A percentile compares a stretch with the other conserved stretches of the same genome.
Evolutionary conservation across 2,888 invertebrate genomes (phyloP).

Genomic region (Amphipoea lucens): DNA sequence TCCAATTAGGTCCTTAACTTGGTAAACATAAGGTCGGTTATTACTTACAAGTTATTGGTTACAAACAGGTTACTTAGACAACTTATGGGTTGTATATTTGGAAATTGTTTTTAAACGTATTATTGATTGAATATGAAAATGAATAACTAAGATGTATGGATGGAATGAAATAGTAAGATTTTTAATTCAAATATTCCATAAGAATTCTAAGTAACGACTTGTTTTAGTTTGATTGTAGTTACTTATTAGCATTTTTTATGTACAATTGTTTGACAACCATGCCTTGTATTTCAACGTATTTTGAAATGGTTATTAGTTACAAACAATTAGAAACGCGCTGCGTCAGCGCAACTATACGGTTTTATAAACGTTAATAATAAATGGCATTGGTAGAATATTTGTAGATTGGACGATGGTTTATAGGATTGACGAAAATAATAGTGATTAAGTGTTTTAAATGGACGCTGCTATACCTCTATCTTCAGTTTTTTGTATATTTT

Average conservation of each 20-base stretch:
- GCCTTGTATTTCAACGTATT: conserved; percentile 9
- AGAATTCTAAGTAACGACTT: conserved; percentile 14
- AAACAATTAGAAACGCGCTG: background rate
- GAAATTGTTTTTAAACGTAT: background rate
- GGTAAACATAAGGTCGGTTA: conserved; percentile 50
- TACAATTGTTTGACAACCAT: conserved; percentile 6
- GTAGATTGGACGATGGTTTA: conserved; percentile 1
- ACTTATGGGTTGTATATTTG: conserved; percentile 27
- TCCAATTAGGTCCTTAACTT: conserved; percentile 70
- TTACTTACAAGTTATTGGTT: conserved; percentile 21
- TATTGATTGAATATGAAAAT: conserved; percentile 5
- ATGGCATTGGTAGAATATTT: conserved; percentile 18
- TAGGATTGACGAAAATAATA: conserved; percentile 13
- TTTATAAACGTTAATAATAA: conserved; percentile 9
- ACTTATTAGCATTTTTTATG: conserved; percentile 15
- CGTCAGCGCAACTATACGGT: background rate
- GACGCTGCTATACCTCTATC: background rate
- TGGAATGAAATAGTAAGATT: conserved; percentile 2
- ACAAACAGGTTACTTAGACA: background rate
- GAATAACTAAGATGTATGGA: background rate
- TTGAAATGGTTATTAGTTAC: conserved; percentile 5
- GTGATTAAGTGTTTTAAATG: background rate
- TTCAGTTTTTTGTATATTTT: background rate
- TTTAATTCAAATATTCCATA: conserved; percentile 29
- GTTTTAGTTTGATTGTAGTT: conserved; percentile 23